These are phyloP conservation scores for cattle (Bos taurus) DNA, from an alignment of 2,113 vertebrate genomes.

Conservation along the genomic window DNA sequence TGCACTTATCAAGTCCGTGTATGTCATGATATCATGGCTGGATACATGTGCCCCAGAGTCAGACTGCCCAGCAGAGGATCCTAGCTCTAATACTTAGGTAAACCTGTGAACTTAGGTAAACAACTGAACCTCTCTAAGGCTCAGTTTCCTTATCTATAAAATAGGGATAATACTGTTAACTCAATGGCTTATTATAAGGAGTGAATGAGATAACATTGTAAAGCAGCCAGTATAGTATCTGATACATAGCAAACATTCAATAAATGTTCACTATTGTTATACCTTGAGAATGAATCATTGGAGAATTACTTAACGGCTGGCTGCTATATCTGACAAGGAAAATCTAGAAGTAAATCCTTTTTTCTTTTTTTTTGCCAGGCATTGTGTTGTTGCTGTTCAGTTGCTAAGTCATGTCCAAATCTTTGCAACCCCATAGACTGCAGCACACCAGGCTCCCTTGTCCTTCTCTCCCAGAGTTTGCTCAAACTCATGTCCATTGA, in stretches of 20 bases:
- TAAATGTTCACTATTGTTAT: background rate
- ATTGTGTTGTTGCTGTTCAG: background rate
- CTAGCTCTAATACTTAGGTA: background rate
- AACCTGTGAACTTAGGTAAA: background rate
- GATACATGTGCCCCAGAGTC: background rate
- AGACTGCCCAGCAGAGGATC: background rate
- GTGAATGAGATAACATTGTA: background rate
- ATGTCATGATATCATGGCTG: background rate
- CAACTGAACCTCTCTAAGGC: background rate
- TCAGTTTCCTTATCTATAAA: background rate
- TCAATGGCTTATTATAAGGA: background rate
- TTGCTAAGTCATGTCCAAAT: background rate
- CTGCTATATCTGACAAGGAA: background rate
- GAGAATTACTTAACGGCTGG: background rate
- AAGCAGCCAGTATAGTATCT: background rate
- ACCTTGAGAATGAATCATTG: background rate
- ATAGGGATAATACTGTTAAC: background rate
- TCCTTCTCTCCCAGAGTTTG: background rate
- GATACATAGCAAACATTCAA: background rate
- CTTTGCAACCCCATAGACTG: background rate
- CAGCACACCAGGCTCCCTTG: background rate
- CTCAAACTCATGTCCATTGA: background rate
- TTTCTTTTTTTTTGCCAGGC: background rate
- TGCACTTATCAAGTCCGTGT: background rate
- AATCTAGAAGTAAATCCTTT: background rate